Evolutionary conservation across 2,797 vertebrate species (phyloP).

Genomic region (Poecile montanus): DNA sequence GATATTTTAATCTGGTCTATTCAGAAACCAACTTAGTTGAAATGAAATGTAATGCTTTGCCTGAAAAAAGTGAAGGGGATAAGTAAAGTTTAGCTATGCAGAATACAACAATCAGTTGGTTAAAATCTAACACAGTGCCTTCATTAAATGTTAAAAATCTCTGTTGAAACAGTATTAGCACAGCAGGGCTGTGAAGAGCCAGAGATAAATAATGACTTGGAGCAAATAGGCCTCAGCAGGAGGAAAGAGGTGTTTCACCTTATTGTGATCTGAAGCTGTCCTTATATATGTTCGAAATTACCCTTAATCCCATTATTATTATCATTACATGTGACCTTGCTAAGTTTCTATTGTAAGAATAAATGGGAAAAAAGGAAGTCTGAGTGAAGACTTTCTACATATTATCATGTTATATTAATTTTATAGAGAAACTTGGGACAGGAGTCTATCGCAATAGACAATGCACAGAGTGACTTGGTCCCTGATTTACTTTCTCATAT

Average conservation of each 20-base stretch:
- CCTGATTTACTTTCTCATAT: background rate
- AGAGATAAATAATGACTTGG: constrained; percentile 31
- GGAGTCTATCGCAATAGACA: background rate
- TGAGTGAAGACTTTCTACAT: background rate
- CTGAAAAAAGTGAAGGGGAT: constrained; percentile 34
- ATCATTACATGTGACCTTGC: background rate
- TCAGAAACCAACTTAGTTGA: constrained; percentile 47
- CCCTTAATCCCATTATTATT: background rate
- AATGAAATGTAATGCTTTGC: constrained; percentile 49
- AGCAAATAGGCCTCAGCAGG: background rate
- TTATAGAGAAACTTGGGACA: background rate
- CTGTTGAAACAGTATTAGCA: constrained; percentile 50
- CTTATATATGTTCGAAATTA: background rate
- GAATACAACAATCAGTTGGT: constrained; percentile 32
- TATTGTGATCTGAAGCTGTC: background rate
- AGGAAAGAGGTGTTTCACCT: constrained; percentile 7
- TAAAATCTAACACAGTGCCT: constrained; percentile 47
- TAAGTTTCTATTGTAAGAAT: background rate
- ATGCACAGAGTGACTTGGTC: background rate
- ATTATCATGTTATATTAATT: background rate
- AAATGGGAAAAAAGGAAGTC: background rate
- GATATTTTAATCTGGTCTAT: constrained; percentile 32
- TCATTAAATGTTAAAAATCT: constrained; percentile 47
- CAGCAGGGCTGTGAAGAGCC: constrained; percentile 42
- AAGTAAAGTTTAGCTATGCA: constrained; percentile 55